Base-by-base conservation (phyloP, 2,888 invertebrate genomes). In the Megaustenia siamemsis region DNA sequence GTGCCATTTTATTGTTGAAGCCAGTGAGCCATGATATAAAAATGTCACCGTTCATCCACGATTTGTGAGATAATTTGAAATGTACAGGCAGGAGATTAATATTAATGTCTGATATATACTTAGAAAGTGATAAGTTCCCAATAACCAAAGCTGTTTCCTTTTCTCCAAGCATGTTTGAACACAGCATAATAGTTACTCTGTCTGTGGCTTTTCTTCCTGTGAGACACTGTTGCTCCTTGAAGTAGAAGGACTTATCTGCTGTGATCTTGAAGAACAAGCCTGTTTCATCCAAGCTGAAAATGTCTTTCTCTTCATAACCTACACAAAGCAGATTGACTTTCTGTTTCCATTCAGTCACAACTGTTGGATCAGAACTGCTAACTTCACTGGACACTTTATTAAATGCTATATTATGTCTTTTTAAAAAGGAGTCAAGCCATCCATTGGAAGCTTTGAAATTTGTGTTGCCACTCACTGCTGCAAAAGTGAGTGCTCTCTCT, bases 1-100 rank as follows among this genome's bases (percentile, higher is more conserved):
- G 73, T 21, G 45, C 73, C 43, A 73, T 73, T 73, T 73, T 73
- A n/a, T 73, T 73, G 73, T 73, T 69, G 28, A 73, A 73, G 28
- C 73, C 28, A 45, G 43, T 73, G n/a, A 73, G 40, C 73, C 73
- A 73, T 73, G 73, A 45, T 8, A 45, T 43, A n/a, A 43, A 73
- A 28, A 73, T 21, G 28, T 73, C 73, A 43, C 43, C 24, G 24
- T 40, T 69, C 69, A 69, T 69, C 69, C 69, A 73, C n/a, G 73
- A 73, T 8, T 73, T 43, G 73, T 73, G 10, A 12, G 73, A 38
- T n/a, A 73, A 43, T 73, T 45, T 73, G 73, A 73, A 73, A 28
- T 28, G 43, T 12, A 73, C 73, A n/a, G 73, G 45, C 15, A 73
- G 43, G 24, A 43, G 73, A 28, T 45, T 21, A 8, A 43, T 28